These are phyloP conservation scores for Microtus richardsoni DNA, from an alignment of 2,113 vertebrate genomes.

Conservation along the genomic window DNA sequence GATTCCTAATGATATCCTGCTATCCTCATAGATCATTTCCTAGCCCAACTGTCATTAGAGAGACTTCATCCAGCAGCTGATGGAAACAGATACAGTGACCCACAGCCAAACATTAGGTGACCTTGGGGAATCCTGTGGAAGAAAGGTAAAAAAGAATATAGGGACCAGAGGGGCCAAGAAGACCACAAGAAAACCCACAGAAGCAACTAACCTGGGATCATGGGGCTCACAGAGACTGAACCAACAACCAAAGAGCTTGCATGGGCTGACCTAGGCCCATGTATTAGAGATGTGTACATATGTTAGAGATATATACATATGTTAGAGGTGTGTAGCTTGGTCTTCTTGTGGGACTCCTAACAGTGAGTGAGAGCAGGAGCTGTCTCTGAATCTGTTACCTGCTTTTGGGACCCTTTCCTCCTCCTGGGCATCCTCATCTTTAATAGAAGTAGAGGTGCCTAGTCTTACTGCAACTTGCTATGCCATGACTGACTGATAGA, in stretches of 20 bases:
- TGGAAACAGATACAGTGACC: neutral
- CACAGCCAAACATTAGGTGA: neutral
- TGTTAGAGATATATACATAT: neutral
- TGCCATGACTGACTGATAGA: too few species aligned
- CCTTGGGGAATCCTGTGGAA: neutral
- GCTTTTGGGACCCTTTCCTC: too few species aligned
- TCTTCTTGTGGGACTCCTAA: neutral
- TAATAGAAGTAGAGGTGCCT: too few species aligned
- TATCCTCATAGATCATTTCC: neutral
- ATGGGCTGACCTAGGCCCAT: neutral
- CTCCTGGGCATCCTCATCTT: too few species aligned
- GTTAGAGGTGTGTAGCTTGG: neutral
- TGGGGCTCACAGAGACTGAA: neutral
- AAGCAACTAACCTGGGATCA: neutral
- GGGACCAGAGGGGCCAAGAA: neutral
- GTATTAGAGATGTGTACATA: neutral
- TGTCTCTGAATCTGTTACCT: too few species aligned
- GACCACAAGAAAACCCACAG: neutral
- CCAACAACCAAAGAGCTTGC: neutral
- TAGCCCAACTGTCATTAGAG: neutral
- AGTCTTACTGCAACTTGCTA: too few species aligned
- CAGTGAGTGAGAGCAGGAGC: neutral
- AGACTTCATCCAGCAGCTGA: neutral
- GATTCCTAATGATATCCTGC: neutral
- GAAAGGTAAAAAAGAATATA: neutral